Conservation (phyloP, 2,888 invertebrate species). For the Galerucella calmariensis region DNA sequence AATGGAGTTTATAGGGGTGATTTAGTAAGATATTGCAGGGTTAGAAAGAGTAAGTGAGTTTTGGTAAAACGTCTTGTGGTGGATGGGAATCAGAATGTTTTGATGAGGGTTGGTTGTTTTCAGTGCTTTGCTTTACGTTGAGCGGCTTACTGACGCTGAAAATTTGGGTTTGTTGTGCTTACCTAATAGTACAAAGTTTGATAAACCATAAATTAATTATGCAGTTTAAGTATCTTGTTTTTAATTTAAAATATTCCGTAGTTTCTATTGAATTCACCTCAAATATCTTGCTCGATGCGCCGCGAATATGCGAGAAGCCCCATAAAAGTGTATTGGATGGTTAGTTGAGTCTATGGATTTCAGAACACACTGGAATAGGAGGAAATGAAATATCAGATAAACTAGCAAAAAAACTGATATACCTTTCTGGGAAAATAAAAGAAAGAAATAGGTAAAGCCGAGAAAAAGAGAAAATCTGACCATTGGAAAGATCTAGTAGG, state of each 20-base stretch:
- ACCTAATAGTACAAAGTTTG: neutral
- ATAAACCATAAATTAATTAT: neutral
- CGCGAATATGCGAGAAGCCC: too few relatives aligned
- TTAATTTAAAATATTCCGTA: neutral
- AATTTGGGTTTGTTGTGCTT: conserved; percentile 2
- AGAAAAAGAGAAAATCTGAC: too few relatives aligned
- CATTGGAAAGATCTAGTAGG: too few relatives aligned
- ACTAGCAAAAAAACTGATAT: too few relatives aligned
- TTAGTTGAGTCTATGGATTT: too few relatives aligned
- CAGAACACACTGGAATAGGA: too few relatives aligned
- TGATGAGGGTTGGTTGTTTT: conserved; percentile 28
- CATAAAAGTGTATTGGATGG: too few relatives aligned
- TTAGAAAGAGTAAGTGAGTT: conserved; percentile 25
- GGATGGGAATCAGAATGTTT: conserved; percentile 26
- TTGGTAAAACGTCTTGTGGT: conserved; percentile 28
- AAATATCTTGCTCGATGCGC: too few relatives aligned
- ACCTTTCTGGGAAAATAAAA: too few relatives aligned
- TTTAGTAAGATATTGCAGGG: conserved; percentile 33
- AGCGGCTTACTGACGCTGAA: conserved; percentile 11
- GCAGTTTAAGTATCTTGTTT: neutral
- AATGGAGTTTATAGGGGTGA: conserved; percentile 29
- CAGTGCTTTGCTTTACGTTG: conserved; percentile 12
- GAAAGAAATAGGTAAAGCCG: too few relatives aligned
- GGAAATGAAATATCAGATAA: too few relatives aligned
- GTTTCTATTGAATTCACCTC: neutral